Base-by-base conservation (phyloP, 1,140 invertebrate genomes). In the Penaeus vannamei region DNA sequence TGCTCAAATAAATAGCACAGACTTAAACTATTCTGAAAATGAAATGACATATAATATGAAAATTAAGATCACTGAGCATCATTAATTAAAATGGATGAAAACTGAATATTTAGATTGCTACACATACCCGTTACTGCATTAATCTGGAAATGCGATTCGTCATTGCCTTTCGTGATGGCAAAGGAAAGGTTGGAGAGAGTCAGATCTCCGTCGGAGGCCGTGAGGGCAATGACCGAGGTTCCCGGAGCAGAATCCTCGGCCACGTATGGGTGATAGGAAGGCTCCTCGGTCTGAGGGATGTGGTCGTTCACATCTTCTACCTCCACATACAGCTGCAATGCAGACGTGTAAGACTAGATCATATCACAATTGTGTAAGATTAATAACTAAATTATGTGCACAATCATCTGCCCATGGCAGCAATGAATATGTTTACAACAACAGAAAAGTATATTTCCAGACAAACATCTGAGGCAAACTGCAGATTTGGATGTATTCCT, bases 221-320 rank as follows among this genome's bases (percentile, higher is more conserved):
- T 94, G 17, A 97, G 97, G 86, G 94, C 94, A n/a, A 99, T 94
- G 20, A 99, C 95, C 64, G 94, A 94, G 79, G 95, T 95, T 79
- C 96, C 96, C 59, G 95, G 94, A 1, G 95, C 94, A 90, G 96
- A 96, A 93, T 98, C 97, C 94, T 99, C 98, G 17, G 94, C 92
- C 60, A 99, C 95, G 36, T 94, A 95, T 2, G 96, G 95, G 92
- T 96, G 95, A 94, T 99, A 99, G 69, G 97, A 95, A 1, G 98
- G 97, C 79, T 95, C 94, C 83, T 95, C 95, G 59, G 98, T 97
- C 93, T 98, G 94, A 32, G 98, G 98, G 32, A 96, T 95, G 94
- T 98, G 98, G 94, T 99, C 98, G 93, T 99, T 99, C 92, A 96
- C 96, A 93, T 99, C 97, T 77, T 95, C 93, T 80, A 99, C 96